Base-by-base conservation (phyloP, 35 echinoderm and acorn worm species). In the Amphiura filiformis region DNA sequence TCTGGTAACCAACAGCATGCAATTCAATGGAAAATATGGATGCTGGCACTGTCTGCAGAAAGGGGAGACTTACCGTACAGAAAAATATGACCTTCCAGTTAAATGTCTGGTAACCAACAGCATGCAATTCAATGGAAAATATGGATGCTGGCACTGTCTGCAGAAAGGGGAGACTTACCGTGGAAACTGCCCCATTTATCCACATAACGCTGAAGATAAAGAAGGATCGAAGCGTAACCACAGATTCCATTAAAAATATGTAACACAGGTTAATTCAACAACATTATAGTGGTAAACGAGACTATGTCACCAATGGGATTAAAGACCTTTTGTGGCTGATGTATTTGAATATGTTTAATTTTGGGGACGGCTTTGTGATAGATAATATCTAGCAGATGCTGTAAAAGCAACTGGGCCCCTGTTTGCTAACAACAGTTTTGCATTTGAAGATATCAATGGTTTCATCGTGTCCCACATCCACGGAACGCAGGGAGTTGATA, bases 391-490 rank as follows among this genome's bases (percentile, higher is more conserved):
- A 14, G 14, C 81, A 41, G 26, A 90, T 42, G 33, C 20, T 39
- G 88, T 90, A 12, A 90, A 33, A 84, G 30, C 36, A 7, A 76
- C 52, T 76, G 88, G 88, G n/a, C 80, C 88, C 41, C 39, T 90
- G 65, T 90, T 90, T 84, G 64, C 78, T 1, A 90, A 90, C 39
- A 90, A 84, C 78, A 76, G 80, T 77, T 90, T 90, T 84, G 52
- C 84, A 28, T 90, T 84, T 90, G 88, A 84, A 41, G 80, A 90
- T 35, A 75, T 90, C 2, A 90, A 90, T 90, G 88, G 88, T 20
- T 90, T 77, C 49, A 76, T 84, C 41, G 88, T 90, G 13, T 90
- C 80, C 20, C 81, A 84, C 32, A 76, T 82, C 36, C 88, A 90
- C 39, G 88, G 80, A 42, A 84, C 80, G 4, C 88, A 90, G 77